Percentiles rank a stretch among this genome's conserved stretches.
Evolutionary conservation across 2,888 invertebrate species (phyloP).

Genomic region (Eupithecia vulgata): DNA sequence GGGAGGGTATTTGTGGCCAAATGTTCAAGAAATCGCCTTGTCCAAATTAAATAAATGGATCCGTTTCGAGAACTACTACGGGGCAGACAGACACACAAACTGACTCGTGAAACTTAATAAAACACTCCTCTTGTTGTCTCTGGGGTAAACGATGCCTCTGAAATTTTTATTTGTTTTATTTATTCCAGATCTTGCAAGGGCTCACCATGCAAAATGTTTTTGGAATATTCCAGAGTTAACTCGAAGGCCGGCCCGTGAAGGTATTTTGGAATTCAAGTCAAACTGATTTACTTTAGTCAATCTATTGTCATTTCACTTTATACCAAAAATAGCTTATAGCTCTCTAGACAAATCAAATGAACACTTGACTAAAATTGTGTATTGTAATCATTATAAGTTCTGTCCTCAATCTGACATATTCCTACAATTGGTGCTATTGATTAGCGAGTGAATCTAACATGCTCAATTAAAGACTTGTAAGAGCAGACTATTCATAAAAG

Average conservation of each 20-base stretch:
- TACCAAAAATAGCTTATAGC: conserved; percentile 68
- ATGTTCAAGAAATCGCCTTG: no score
- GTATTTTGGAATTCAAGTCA: conserved; percentile 18
- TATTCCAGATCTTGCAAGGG: conserved; percentile 57
- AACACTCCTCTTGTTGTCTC: no score
- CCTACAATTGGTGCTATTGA: conserved; percentile 43
- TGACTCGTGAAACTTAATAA: no score
- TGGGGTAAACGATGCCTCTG: no score
- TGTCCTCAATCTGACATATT: conserved; percentile 28
- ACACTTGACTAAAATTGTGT: conserved; percentile 36
- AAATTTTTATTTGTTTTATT: no score
- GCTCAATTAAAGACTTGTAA: conserved; percentile 34
- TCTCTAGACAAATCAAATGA: conserved; percentile 66
- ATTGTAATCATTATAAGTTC: conserved; percentile 27
- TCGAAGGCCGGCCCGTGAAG: conserved; percentile 36
- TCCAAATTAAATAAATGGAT: no score
- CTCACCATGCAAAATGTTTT: conserved; percentile 49
- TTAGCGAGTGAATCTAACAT: conserved; percentile 34
- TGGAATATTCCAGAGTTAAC: conserved; percentile 40
- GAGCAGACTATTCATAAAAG: conserved; percentile 35
- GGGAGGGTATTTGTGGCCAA: no score
- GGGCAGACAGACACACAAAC: no score
- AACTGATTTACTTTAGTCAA: conserved; percentile 56
- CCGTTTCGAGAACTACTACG: no score
- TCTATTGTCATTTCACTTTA: conserved; percentile 47